Conservation (phyloP, 2,797 vertebrate species). For the Argentina silus region DNA sequence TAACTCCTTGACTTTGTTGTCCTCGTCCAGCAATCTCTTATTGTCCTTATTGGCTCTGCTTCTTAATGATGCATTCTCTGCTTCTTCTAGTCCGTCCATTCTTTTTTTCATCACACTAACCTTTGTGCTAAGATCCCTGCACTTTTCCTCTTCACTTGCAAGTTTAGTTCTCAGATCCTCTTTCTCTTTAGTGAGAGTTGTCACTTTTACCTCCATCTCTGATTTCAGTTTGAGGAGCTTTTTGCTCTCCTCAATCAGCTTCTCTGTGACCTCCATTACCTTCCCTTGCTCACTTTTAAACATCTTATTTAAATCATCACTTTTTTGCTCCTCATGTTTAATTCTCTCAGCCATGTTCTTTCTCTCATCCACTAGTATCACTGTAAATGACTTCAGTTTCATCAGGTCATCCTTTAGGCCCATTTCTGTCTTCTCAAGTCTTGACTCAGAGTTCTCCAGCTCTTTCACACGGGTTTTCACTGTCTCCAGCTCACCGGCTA, state of each 20-base stretch:
- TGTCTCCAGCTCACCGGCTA: constrained; percentile 85
- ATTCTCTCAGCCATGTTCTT: constrained; percentile 91
- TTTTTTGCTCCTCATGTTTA: constrained; percentile 90
- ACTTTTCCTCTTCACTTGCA: constrained; percentile 85
- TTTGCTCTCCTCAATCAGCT: constrained; percentile 97
- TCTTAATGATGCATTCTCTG: constrained; percentile 78
- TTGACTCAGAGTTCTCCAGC: constrained; percentile 85
- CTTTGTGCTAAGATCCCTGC: constrained; percentile 79
- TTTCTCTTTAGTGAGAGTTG: constrained; percentile 81
- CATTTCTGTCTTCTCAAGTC: constrained; percentile 86
- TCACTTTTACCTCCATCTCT: constrained; percentile 91
- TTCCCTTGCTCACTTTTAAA: constrained; percentile 91
- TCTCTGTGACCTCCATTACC: constrained; percentile 94
- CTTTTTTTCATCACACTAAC: constrained; percentile 82
- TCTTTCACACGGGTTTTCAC: constrained; percentile 87
- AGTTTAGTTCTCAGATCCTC: constrained; percentile 84
- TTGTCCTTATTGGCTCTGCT: constrained; percentile 70
- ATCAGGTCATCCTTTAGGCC: constrained; percentile 90
- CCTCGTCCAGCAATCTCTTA: constrained; percentile 73
- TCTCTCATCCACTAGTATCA: constrained; percentile 92
- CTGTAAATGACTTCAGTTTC: constrained; percentile 91
- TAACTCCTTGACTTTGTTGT: constrained; percentile 88
- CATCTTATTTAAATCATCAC: constrained; percentile 83
- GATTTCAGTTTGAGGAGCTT: constrained; percentile 92
- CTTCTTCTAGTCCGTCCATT: constrained; percentile 84